phyloP scores from a whole-genome alignment of 2,797 vertebrate species.

The Arnoldichthys spilopterus region DNA sequence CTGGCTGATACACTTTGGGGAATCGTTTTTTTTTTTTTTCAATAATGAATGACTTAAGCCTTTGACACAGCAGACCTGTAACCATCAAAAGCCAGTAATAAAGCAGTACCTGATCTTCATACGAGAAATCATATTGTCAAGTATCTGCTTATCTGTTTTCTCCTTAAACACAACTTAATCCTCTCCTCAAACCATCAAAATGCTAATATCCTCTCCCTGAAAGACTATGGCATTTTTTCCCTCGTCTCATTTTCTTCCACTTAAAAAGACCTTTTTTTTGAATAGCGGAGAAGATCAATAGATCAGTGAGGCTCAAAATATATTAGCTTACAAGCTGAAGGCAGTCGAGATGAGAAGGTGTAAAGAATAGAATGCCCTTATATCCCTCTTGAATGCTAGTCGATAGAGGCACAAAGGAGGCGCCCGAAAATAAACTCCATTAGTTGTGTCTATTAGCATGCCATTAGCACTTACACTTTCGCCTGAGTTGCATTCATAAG shows the following conservation, averaged over 20 bases:
- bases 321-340: constrained; percentile 76
- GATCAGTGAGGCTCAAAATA: constrained; percentile 79
- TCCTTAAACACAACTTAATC: constrained; percentile 51
- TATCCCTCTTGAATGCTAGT: constrained; percentile 45
- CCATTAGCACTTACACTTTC: constrained; percentile 56
- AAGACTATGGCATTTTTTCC: constrained; percentile 60
- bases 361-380: constrained; percentile 57
- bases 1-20: neutral
- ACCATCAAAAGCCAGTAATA: neutral
- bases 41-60: neutral
- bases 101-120: neutral
- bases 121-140: constrained; percentile 11
- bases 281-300: constrained; percentile 74
- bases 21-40: neutral
- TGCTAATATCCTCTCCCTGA: constrained; percentile 58
- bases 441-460: constrained; percentile 60
- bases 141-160: constrained; percentile 26
- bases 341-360: constrained; percentile 47
- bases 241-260: constrained; percentile 71
- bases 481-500: constrained; percentile 50
- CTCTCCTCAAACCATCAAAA: constrained; percentile 56
- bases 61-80: neutral
- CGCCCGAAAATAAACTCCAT: constrained; percentile 61
- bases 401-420: constrained; percentile 53
- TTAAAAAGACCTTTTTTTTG: constrained; percentile 74